A percentile compares a stretch with the other conserved stretches of the same genome.
Evolutionary conservation across 2,113 vertebrate genomes (phyloP).

Genomic region (Corynorhinus townsendii): DNA sequence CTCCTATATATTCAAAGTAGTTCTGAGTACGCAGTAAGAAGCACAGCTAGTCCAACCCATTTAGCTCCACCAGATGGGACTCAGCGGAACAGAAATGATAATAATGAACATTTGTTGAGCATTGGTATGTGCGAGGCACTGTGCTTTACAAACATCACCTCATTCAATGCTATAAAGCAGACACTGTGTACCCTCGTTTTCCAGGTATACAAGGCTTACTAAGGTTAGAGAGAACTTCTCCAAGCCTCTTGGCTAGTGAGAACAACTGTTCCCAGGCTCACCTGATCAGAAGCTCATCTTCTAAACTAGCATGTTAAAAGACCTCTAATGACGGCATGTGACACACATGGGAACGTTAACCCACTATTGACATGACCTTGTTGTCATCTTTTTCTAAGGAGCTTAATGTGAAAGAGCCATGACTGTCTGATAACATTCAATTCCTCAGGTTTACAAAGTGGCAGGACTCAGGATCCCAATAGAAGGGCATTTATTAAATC

Average conservation of each 20-base stretch:
- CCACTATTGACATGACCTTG: not conserved
- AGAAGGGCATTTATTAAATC: not conserved
- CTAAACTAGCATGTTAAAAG: not conserved
- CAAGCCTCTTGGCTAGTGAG: not conserved
- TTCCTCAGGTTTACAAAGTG: not conserved
- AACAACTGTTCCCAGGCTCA: not conserved
- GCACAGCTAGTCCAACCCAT: not conserved
- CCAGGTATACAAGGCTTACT: not conserved
- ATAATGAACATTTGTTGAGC: not conserved
- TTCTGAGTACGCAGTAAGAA: not conserved
- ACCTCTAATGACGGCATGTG: not conserved
- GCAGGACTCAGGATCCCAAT: not conserved
- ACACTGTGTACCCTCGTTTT: not conserved
- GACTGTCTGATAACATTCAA: not conserved
- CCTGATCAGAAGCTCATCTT: not conserved
- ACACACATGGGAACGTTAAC: not conserved
- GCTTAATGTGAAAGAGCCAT: not conserved
- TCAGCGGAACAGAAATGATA: not conserved
- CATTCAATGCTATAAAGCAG: not conserved
- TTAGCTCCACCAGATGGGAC: not conserved
- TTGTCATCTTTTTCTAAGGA: not conserved
- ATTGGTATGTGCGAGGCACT: fast-evolving
- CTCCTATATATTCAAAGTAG: not conserved
- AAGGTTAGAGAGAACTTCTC: not conserved
- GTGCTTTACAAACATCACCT: not conserved